A percentile compares a stretch with the other conserved stretches of the same genome.
phyloP scores from a whole-genome alignment of 35 echinoderm and acorn worm genomes.

The Apostichopus japonicus region DNA sequence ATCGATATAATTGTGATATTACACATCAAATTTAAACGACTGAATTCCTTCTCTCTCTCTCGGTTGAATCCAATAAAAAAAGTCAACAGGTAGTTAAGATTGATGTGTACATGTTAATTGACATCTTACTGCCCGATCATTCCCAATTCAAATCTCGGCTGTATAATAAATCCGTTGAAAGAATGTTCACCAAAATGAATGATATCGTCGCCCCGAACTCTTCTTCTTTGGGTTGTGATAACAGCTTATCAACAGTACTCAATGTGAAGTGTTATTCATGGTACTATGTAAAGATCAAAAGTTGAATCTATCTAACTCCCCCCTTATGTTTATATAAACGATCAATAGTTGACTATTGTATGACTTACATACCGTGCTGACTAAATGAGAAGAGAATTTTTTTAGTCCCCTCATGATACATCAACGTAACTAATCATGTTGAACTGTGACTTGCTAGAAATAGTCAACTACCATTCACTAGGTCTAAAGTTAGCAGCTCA shows the following conservation, averaged over 20 bases:
- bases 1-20: no score
- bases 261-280: no score
- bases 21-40: background rate
- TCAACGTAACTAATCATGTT: no score
- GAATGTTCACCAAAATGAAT: background rate
- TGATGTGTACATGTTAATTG: background rate
- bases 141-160: background rate
- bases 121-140: background rate
- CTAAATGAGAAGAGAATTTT: background rate
- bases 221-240: no score
- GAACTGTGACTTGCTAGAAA: no score
- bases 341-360: background rate
- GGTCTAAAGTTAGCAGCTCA: no score
- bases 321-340: background rate
- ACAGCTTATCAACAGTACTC: background rate
- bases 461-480: no score
- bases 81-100: background rate
- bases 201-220: no score
- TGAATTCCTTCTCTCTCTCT: background rate
- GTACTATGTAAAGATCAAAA: constrained; percentile 19
- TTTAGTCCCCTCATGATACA: no score
- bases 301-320: background rate
- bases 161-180: background rate
- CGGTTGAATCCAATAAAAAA: background rate
- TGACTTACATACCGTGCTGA: background rate